phyloP scores from a whole-genome alignment of 2,888 invertebrate species.

The Marronus borbonicus region DNA sequence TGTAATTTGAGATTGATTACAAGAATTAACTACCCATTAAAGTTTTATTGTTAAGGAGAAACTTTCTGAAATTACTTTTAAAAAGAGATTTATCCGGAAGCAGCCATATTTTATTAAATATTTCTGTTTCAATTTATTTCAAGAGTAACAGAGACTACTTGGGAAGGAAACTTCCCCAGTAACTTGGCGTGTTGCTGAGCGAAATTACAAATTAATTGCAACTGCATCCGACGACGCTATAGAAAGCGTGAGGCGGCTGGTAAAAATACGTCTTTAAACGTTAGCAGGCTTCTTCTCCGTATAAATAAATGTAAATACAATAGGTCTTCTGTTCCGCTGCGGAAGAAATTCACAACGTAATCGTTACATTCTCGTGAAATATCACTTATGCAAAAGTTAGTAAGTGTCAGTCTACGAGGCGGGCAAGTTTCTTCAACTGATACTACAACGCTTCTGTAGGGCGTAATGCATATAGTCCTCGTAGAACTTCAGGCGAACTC shows the following conservation, averaged over 20 bases:
- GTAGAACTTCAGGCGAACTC: constrained; percentile 36
- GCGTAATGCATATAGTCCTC: constrained; percentile 29
- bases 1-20: neutral
- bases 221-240: constrained; percentile 20
- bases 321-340: constrained; percentile 1
- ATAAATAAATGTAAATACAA: constrained; percentile 40
- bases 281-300: neutral
- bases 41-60: neutral
- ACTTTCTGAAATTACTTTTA: constrained; percentile 1
- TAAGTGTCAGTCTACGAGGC: constrained; percentile 28
- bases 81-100: constrained; percentile 18
- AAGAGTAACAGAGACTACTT: constrained; percentile 10
- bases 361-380: constrained; percentile 49
- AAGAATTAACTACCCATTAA: constrained; percentile 5
- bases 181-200: neutral
- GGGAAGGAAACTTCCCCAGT: constrained; percentile 27
- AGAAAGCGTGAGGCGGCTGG: neutral
- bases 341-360: constrained; percentile 25
- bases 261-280: constrained; percentile 33
- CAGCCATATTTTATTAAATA: constrained; percentile 31
- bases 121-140: constrained; percentile 21
- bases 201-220: constrained; percentile 42
- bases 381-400: constrained; percentile 52
- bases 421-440: constrained; percentile 19
- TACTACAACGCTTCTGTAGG: constrained; percentile 9